Evolutionary conservation across 1,140 invertebrate genomes (phyloP), one percentile per base, ranked within the genome.

Genomic region (Drosophila mauritiana): DNA sequence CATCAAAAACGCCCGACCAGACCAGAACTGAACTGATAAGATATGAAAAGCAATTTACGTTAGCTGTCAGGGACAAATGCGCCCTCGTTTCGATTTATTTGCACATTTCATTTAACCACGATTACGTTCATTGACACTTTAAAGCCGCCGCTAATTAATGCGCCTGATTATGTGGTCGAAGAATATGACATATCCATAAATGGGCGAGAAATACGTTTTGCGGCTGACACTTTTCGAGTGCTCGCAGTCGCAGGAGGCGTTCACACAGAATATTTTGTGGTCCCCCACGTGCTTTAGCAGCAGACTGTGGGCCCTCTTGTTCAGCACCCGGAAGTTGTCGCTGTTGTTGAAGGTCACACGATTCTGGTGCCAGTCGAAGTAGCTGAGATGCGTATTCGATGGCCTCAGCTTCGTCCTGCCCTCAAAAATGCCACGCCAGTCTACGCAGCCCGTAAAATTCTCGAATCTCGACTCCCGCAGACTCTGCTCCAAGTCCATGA

Each of bases 11-110:
- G 80, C 70, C 17, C 0, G 17, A 17, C 17, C 17, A 17, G 59
- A 55, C 51, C 34, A 37, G 27, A 27, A 27, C 27, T 1, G 8
- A 42, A 51, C 39, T 61, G 70, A 86, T 80, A 88, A 77, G 79
- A 80, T 81, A 82, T 58, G 63, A 83, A 88, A 88, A 80, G 83
- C 79, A 88, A 88, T 88, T 88, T 88, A 82, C 83, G 83, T 83
- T 70, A 83, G 77, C 83, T 88, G 83, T 80, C 83, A 88, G 63
- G 72, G 49, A 73, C 83, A 88, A 88, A 88, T 80, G 76, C 59
- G 51, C 48, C 65, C 52, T 45, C 42, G 57, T 15, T 48, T 34
- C 13, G 20, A 5, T 64, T 64, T 27, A 39, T 46, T 11, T 51
- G 34, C 12, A 20, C 27, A 37, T 40, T 27, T 43, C n/a, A 48